Evolutionary conservation across 2,113 vertebrate species (phyloP).

Genomic region (Alosa alosa): DNA sequence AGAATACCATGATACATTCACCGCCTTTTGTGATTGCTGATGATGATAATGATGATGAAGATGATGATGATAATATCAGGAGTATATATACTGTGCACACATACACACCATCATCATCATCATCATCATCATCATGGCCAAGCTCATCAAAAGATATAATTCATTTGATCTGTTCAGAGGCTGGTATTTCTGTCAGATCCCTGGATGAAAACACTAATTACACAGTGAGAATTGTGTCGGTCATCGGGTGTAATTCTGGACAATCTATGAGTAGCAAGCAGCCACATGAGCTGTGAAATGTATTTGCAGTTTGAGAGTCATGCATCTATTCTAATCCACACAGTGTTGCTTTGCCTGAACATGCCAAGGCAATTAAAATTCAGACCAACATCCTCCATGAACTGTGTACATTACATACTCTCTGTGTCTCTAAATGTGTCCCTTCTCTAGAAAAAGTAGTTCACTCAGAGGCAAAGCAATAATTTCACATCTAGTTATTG

Average conservation of each 20-base stretch:
- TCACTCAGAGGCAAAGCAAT: no score
- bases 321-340: background rate
- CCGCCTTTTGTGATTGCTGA: background rate
- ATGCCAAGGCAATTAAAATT: background rate
- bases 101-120: background rate
- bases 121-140: background rate
- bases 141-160: background rate
- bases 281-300: constrained; percentile 4
- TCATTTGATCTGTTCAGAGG: background rate
- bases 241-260: background rate
- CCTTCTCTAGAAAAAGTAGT: no score
- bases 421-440: background rate
- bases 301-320: background rate
- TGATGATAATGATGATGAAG: no score
- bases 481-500: no score
- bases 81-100: background rate
- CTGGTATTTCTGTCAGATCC: background rate
- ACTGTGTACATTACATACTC: background rate
- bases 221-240: background rate
- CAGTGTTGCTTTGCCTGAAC: background rate
- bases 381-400: background rate
- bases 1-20: background rate
- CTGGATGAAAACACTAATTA: background rate
- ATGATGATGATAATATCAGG: background rate
- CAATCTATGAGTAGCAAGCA: background rate